Conservation (phyloP, 1,140 invertebrate species). For the Amphibalanus amphitrite region DNA sequence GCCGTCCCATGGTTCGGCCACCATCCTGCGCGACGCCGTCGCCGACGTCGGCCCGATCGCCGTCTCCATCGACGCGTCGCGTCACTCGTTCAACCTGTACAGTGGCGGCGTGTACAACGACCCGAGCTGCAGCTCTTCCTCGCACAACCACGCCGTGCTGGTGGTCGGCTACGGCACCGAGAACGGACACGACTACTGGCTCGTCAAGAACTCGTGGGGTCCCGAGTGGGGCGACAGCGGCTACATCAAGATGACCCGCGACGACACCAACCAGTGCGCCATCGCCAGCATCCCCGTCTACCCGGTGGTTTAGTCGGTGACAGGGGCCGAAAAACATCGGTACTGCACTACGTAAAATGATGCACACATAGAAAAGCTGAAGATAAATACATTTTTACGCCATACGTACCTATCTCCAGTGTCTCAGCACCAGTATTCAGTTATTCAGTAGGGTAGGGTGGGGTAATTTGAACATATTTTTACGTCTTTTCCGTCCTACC, state of each 20-base stretch:
- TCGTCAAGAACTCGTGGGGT: constrained; percentile 73
- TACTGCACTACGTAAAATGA: too few species aligned
- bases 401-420: too few species aligned
- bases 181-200: constrained; percentile 50
- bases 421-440: too few species aligned
- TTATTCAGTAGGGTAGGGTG: too few species aligned
- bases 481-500: too few species aligned
- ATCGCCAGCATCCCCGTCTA: constrained; percentile 65
- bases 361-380: too few species aligned
- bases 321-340: too few species aligned
- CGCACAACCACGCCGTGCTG: constrained; percentile 74
- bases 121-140: constrained; percentile 40
- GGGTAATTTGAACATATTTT: too few species aligned
- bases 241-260: constrained; percentile 77
- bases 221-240: constrained; percentile 63
- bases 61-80: constrained; percentile 41
- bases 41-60: constrained; percentile 70
- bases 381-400: too few species aligned
- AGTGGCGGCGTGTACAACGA: constrained; percentile 50
- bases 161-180: constrained; percentile 64
- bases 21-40: constrained; percentile 51
- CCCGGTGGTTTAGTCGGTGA: constrained; percentile 67
- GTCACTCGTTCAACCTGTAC: constrained; percentile 57
- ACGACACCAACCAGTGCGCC: constrained; percentile 73
- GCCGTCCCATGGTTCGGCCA: constrained; percentile 42